Evolutionary conservation across 2,888 invertebrate species (phyloP), one percentile per base, ranked within the genome.

Genomic region (Thymelicus lineola): DNA sequence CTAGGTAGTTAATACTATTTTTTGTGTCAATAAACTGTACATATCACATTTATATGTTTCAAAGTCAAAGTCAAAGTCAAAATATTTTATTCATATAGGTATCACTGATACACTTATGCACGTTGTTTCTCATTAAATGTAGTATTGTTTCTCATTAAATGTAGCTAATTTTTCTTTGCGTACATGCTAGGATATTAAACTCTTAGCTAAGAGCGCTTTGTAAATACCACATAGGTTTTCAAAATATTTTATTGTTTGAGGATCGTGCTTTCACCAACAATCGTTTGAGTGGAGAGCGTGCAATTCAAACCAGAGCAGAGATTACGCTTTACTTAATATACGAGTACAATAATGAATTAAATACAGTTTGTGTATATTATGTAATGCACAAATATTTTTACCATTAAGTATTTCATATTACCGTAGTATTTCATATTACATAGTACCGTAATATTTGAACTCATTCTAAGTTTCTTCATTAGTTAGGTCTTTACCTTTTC

Each of bases 301-400:
- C 83, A 80, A 79, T 82, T 79, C 77, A 73, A 73, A 75, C 76
- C 77, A 72, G 73, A 70, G 66, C 72, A 72, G 79, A 80, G 89
- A 82, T 89, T 88, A 89, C 67, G 72, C 72, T 61, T 78, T 79
- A 82, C 81, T 83, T 80, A 78, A 83, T 82, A 79, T 79, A 79
- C 38, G 58, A 53, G 46, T 36, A 57, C 53, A 70, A 48, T 64
- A 59, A 70, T 64, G 63, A 58, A 59, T 59, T 63, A 28, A 58
- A 63, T 58, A 36, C 58, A 15, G 58, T 38, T 42, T 48, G 36
- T 64, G 5, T 61, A 7, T 48, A 42, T 45, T 50, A 28, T 64
- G n/a, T 38, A 17, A 59, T 9, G 12, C n/a, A 2, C 9, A 53
- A 53, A 53, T 53, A 50, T 50, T 50, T 50, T 20, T 1, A 48